A percentile compares a stretch with the other conserved stretches of the same genome.
Evolutionary conservation across 2,888 invertebrate genomes (phyloP).

Genomic region (Acleris cristana): DNA sequence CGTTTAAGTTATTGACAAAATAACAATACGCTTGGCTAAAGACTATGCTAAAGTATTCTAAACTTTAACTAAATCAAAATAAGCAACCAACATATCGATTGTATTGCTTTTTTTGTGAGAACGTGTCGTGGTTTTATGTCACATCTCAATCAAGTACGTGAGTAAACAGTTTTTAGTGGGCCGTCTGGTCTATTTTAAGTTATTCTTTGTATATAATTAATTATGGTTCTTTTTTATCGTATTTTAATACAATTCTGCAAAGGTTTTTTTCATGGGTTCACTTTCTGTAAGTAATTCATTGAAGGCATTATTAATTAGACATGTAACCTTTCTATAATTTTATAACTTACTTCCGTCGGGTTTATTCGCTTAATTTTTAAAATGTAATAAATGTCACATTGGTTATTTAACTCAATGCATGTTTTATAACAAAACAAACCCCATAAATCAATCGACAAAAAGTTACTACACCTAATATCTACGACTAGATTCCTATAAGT

Average conservation of each 20-base stretch:
- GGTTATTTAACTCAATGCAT: too few relatives aligned
- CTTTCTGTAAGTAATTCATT: too few relatives aligned
- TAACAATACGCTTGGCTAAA: constrained; percentile 10
- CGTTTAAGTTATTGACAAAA: constrained; percentile 23
- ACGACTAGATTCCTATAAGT: neutral
- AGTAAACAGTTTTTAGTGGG: constrained; percentile 1
- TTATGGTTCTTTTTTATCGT: neutral
- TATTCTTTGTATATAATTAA: neutral
- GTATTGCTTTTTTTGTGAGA: constrained; percentile 5
- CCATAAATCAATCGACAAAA: neutral
- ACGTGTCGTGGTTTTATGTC: constrained; percentile 16
- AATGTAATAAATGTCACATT: too few relatives aligned
- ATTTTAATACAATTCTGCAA: too few relatives aligned
- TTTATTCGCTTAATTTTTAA: too few relatives aligned
- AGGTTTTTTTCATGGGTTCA: too few relatives aligned
- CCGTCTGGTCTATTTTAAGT: constrained; percentile 1
- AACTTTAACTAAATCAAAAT: constrained; percentile 18
- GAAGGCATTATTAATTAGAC: too few relatives aligned
- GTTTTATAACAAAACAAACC: too few relatives aligned
- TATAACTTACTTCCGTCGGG: too few relatives aligned
- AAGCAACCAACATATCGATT: constrained; percentile 8
- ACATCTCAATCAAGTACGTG: constrained; percentile 35
- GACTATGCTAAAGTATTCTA: neutral
- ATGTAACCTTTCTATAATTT: too few relatives aligned
- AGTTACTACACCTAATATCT: neutral